A percentile compares a stretch with the other conserved stretches of the same genome.
phyloP scores from a whole-genome alignment of 1,140 invertebrate genomes.

The Musca vetustissima region DNA sequence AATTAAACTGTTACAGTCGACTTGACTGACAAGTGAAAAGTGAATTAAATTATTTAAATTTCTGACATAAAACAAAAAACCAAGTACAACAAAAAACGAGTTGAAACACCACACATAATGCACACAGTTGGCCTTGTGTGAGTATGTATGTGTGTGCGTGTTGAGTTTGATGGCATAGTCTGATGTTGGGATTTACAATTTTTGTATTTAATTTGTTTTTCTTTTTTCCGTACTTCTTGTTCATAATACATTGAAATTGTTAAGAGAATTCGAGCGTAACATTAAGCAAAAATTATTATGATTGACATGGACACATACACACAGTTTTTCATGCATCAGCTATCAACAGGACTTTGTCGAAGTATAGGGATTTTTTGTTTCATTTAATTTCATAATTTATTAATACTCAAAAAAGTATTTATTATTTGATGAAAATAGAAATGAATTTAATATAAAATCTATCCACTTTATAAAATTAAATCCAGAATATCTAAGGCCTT shows the following conservation, averaged over 20 bases:
- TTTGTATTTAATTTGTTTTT: not conserved
- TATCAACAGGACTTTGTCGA: too few species aligned
- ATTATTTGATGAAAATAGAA: too few species aligned
- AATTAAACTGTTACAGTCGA: slow-evolving; percentile 21
- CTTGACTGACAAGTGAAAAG: slow-evolving; percentile 21
- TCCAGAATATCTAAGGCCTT: too few species aligned
- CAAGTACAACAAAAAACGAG: not conserved
- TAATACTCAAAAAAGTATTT: too few species aligned
- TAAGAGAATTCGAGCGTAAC: slow-evolving; percentile 1
- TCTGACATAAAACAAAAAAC: slow-evolving; percentile 7
- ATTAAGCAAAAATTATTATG: slow-evolving; percentile 8
- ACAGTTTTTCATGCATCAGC: too few species aligned
- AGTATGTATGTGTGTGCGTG: not conserved
- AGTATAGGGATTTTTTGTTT: too few species aligned
- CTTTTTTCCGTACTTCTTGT: not conserved
- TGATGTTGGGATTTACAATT: not conserved
- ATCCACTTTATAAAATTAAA: too few species aligned
- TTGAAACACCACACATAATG: slow-evolving; percentile 14
- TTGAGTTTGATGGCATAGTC: not conserved
- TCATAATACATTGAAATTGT: too few species aligned
- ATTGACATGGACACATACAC: slow-evolving; percentile 4
- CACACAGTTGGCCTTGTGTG: not conserved
- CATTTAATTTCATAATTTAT: too few species aligned
- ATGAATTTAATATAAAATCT: too few species aligned
- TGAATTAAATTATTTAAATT: slow-evolving; percentile 22